Conservation (phyloP, 2,113 vertebrate species). For the Meles meles region DNA sequence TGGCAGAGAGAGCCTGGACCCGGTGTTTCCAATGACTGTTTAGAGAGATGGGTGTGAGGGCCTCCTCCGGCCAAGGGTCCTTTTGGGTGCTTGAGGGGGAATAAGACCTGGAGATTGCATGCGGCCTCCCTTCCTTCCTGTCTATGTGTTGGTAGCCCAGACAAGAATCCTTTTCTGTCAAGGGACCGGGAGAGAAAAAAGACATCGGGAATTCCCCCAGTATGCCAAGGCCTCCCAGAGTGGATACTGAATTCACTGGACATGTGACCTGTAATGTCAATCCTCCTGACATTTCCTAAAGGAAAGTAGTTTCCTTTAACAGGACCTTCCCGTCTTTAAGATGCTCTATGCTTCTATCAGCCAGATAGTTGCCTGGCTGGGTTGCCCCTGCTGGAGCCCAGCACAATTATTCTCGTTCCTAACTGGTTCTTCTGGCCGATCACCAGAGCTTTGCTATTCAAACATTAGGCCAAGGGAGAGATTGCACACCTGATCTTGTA, state of each 20-base stretch:
- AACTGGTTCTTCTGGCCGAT: not conserved
- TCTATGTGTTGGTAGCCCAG: not conserved
- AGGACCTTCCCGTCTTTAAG: not conserved
- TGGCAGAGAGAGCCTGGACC: not conserved
- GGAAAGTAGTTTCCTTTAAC: not conserved
- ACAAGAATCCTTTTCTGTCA: not conserved
- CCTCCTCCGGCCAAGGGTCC: rapidly evolving
- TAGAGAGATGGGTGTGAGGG: not conserved
- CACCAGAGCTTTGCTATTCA: not conserved
- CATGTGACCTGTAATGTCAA: rapidly evolving
- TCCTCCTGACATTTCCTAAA: not conserved
- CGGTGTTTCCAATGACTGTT: not conserved
- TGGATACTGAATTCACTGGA: not conserved
- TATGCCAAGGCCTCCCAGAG: not conserved
- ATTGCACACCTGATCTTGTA: rapidly evolving
- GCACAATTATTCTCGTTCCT: not conserved
- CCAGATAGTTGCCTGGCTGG: not conserved
- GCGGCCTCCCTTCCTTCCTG: not conserved
- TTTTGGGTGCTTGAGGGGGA: not conserved
- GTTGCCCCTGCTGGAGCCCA: not conserved
- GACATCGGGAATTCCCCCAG: not conserved
- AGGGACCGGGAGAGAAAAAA: not conserved
- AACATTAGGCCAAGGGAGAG: not conserved
- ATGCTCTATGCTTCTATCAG: not conserved
- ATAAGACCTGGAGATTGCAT: no score